phyloP scores from a whole-genome alignment of 35 echinoderm and acorn worm species.

The Ptychodera flava region DNA sequence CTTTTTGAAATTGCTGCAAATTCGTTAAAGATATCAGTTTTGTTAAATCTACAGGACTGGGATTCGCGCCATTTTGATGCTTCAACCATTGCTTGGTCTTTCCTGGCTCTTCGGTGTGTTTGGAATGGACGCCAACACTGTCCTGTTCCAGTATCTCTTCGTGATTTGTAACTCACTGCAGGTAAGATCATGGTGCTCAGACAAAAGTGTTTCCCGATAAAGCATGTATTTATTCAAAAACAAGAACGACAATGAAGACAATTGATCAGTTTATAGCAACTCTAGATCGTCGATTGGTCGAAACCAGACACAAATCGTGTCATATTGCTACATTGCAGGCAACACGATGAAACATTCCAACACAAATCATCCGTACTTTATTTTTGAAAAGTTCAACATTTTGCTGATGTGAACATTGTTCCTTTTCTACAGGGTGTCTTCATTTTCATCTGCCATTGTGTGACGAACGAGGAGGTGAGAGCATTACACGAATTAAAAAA shows the following conservation, averaged over 20 bases:
- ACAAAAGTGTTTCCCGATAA: neutral
- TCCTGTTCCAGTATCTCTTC: conserved; percentile 54
- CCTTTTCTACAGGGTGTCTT: neutral
- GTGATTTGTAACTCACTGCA: conserved; percentile 47
- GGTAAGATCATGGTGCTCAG: conserved; percentile 37
- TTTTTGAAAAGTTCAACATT: neutral
- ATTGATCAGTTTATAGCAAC: neutral
- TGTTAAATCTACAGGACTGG: conserved; percentile 11
- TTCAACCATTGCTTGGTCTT: conserved; percentile 19
- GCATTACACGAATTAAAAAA: too few relatives aligned
- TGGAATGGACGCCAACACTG: neutral
- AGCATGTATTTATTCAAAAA: neutral
- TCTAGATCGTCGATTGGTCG: neutral
- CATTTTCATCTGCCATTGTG: neutral
- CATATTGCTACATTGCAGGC: neutral
- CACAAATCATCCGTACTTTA: neutral
- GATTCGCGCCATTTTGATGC: conserved; percentile 6
- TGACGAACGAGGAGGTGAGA: neutral
- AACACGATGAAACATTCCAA: neutral
- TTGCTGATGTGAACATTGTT: neutral
- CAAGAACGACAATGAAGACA: neutral
- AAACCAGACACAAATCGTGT: neutral
- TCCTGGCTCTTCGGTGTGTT: conserved; percentile 19
- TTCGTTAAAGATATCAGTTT: neutral
- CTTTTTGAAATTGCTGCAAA: neutral